phyloP scores from a whole-genome alignment of 53 echinoderm and acorn worm genomes.

The Astropecten irregularis region DNA sequence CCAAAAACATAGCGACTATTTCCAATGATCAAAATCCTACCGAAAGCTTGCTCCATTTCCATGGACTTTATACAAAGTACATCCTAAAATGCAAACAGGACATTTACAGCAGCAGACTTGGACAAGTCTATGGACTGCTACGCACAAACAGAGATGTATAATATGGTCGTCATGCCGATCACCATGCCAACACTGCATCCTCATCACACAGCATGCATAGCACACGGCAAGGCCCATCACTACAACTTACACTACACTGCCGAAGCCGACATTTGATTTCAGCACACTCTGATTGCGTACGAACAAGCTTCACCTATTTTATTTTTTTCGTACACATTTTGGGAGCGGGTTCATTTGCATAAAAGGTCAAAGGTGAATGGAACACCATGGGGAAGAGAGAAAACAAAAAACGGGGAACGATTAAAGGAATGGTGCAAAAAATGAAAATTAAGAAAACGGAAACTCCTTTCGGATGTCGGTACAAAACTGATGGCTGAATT shows the following conservation, averaged over 20 bases:
- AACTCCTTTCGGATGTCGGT: too few species aligned
- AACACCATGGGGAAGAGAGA: not conserved
- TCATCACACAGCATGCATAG: not conserved
- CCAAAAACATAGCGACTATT: too few species aligned
- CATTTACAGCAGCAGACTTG: too few species aligned
- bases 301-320: constrained; percentile 75
- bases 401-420: not conserved
- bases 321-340: not conserved
- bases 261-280: constrained; percentile 75
- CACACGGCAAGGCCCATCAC: constrained; percentile 14
- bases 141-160: too few species aligned
- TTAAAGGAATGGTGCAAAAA: not conserved
- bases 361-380: constrained; percentile 36
- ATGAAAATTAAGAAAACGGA: not conserved
- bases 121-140: too few species aligned
- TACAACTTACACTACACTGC: constrained; percentile 77
- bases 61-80: too few species aligned
- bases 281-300: constrained; percentile 78
- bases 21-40: too few species aligned
- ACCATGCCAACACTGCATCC: not conserved
- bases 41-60: too few species aligned
- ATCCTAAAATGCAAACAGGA: too few species aligned
- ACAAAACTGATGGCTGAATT: too few species aligned
- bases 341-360: not conserved
- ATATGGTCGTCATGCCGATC: too few species aligned